Conservation (phyloP, 30 jellyfish, hydroid and myxozoan genomes). For the Aurelia aurita complex sp. Pacific region DNA sequence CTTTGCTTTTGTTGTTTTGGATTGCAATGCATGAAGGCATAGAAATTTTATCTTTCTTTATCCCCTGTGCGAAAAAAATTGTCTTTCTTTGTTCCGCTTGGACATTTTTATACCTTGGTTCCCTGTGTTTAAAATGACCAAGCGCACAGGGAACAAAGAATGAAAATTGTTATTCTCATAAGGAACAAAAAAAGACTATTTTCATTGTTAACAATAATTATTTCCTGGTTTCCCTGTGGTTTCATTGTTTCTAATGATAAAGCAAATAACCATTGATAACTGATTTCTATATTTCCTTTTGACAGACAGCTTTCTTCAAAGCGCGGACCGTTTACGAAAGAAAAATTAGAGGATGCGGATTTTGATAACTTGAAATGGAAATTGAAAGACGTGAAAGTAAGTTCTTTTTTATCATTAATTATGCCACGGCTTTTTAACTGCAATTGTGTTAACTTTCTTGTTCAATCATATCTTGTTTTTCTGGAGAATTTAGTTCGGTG, state of each 20-base stretch:
- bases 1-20: too few relatives aligned
- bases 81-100: not conserved
- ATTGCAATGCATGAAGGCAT: too few relatives aligned
- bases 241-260: too few relatives aligned
- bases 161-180: too few relatives aligned
- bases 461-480: not conserved
- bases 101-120: not conserved
- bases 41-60: too few relatives aligned
- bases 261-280: not conserved
- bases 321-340: constrained; percentile 20
- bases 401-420: not conserved
- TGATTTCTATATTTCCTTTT: not conserved
- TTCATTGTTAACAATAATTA: too few relatives aligned
- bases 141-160: too few relatives aligned
- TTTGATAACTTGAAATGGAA: constrained; percentile 54
- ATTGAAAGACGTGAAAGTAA: constrained; percentile 34
- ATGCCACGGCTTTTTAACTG: not conserved
- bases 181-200: too few relatives aligned
- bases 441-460: not conserved
- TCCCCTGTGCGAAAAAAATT: too few relatives aligned
- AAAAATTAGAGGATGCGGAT: constrained; percentile 44
- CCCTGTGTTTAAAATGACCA: too few relatives aligned
- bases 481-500: too few relatives aligned
- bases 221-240: too few relatives aligned
- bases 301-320: constrained; percentile 9